Base-by-base conservation (phyloP, 2,888 invertebrate genomes). In the Sphinx pinastri region DNA sequence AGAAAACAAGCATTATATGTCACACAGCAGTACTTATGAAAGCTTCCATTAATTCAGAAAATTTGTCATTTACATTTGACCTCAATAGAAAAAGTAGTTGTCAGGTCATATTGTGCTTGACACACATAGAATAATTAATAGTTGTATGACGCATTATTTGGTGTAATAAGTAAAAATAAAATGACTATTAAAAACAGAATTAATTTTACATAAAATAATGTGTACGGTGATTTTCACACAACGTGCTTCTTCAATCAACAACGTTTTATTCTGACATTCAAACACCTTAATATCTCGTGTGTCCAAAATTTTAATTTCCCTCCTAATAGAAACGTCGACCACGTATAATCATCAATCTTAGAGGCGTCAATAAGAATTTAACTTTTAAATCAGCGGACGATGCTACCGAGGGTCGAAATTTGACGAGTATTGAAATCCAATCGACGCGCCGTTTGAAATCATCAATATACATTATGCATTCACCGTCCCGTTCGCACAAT, bases 361-460 rank as follows among this genome's bases (percentile, higher is more conserved):
- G 63, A 47, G 19, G 63, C 49, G 63, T 49, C 63, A 47, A 63
- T 63, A 63, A 63, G 52, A 69, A 69, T 69, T 69, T 69, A 55
- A 69, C 69, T 69, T 69, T 69, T 47, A 69, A 69, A 69, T 69
- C n/a, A 60, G 69, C 63, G 49, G 19, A 47, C 63, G 19, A 63
- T 49, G 63, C 19, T 54, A 69, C 60, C 54, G 69, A 69, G 69
- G 63, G 63, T 63, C 54, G 69, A 69, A 69, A 69, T 54, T 69
- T 69, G 69, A 69, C 69, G 59, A 51, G 45, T 60, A 54, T 69
- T 63, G 69, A 63, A 69, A 63, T 69, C 63, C 60, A 69, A 69
- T 69, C 63, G 63, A 13, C 49, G 63, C 63, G 12, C 13, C 13
- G 47, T 49, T n/a, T 47, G 49, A 10, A 49, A 19, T 63, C 19